Evolutionary conservation across 2,113 vertebrate genomes (phyloP), one percentile per base, ranked within the genome.

Genomic region (Helogale parvula): DNA sequence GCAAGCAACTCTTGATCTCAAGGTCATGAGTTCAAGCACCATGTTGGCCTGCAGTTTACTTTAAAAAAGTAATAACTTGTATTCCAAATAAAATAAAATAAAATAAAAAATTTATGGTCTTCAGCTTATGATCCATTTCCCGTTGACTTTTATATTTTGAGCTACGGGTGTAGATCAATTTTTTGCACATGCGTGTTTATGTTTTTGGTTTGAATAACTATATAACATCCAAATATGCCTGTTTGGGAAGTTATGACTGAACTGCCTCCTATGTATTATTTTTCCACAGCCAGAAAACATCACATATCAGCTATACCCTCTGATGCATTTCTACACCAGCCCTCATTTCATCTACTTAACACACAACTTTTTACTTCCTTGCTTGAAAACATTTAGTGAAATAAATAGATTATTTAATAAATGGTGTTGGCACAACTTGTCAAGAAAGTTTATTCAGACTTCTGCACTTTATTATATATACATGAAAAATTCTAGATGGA

Each of bases 331-430:
- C 35, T 47, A 54, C 3, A 23, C 1, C n/a, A 79, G 7, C 3
- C 47, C 14, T 4, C 45, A 2, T 57, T 87, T 81, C 52, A 33
- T 71, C 31, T 52, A 66, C 35, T 11, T 29, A 76, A 72, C 15
- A 77, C 8, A 19, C 13, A 54, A 90, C 10, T 89, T 72, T 4
- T 38, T 77, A 80, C 15, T n/a, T 94, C 54, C 52, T 66, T 16
- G n/a, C 15, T 90, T 74, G 63, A 82, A 83, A 72, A 74, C 25
- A 52, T 41, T 74, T 9, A 76, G 81, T 31, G 25, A 86, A 23
- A 21, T 65, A 94, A 94, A 50, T 17, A 65, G 38, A 81, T 82
- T 66, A 91, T 85, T 85, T 12, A 94, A 74, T 76, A 85, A 93
- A 29, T 68, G 2, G 33, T 57, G 15, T 65, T 81, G 50, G 27